Evolutionary conservation across 2,113 vertebrate species (phyloP), one percentile per base, ranked within the genome.

Genomic region (Brienomyrus longianalis): DNA sequence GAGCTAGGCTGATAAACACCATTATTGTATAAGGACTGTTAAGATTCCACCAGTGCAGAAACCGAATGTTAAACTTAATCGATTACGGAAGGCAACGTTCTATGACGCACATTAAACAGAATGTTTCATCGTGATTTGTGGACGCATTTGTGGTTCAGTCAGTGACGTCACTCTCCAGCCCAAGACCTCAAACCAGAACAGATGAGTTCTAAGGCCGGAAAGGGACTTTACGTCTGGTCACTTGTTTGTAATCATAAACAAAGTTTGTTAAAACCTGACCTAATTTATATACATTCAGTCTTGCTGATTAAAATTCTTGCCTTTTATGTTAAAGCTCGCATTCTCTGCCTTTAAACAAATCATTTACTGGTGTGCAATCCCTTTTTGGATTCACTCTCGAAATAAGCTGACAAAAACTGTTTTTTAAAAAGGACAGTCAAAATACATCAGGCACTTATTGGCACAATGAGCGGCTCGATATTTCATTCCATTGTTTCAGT

Each of bases 301-400:
- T 48, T 5, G 17, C 21, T 39, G 11, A 87, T 31, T 51, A 7
- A 35, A 39, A 56, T 54, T n/a, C 10, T 9, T 39, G 31, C 31
- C 2, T 39, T 54, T 35, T 31, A 51, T 52, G 48, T 51, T 52
- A 52, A 56, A 35, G 3, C 15, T 35, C 3, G 17, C 27, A 56
- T 87, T 56, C 85, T 85, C 83, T 5, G 15, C 27, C 31, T 77
- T 50, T 86, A 86, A 86, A 50, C n/a, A 86, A 86, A 86, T n/a
- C 45, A 48, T 86, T n/a, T 86, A n/a, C n/a, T 50, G 45, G n/a
- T 74, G 66, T 23, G 21, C 43, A 23, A 2, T 27, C 15, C 5
- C 74, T 80, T 80, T 80, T 27, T 15, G 17, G 45, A 86, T 31
- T 86, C 83, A 51, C 45, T 86, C 23, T 47, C 5, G n/a, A 85